Conservation (phyloP, 2,888 invertebrate species). For the Brachypalpus laphriformis region DNA sequence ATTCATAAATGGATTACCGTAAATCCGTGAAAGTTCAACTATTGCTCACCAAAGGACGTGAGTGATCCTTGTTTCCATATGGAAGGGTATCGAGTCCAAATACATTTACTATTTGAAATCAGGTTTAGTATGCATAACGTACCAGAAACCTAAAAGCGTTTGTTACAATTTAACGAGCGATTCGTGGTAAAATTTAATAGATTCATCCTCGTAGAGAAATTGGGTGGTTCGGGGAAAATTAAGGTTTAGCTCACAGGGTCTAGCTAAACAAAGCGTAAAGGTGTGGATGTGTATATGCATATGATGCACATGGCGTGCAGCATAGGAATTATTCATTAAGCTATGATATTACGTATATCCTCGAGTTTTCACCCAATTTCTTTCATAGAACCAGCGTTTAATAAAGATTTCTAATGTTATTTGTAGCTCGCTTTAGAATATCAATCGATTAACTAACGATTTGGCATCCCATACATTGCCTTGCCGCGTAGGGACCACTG, state of each 20-base stretch:
- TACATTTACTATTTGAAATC: slow-evolving; percentile 46
- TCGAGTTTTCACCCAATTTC: no score
- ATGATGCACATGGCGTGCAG: not conserved
- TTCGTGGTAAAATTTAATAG: slow-evolving; percentile 50
- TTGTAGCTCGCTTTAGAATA: no score
- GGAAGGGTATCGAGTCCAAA: slow-evolving; percentile 1
- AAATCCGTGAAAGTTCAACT: not conserved
- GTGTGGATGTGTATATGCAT: not conserved
- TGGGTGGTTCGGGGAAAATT: not conserved
- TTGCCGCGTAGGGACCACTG: no score
- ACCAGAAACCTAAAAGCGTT: slow-evolving; percentile 30
- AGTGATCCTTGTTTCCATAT: not conserved
- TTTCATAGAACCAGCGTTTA: no score
- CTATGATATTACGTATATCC: no score
- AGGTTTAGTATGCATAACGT: slow-evolving; percentile 54
- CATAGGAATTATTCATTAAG: not conserved
- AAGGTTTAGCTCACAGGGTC: not conserved
- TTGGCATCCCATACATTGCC: no score
- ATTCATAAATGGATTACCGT: not conserved
- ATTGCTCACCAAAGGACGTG: not conserved
- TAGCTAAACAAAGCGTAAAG: slow-evolving; percentile 5
- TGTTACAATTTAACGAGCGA: slow-evolving; percentile 62
- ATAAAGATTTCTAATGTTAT: no score
- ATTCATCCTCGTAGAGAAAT: slow-evolving; percentile 8
- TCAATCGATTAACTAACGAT: no score